phyloP scores from a whole-genome alignment of 2,113 vertebrate genomes.

The Actenoides lindsayi region DNA sequence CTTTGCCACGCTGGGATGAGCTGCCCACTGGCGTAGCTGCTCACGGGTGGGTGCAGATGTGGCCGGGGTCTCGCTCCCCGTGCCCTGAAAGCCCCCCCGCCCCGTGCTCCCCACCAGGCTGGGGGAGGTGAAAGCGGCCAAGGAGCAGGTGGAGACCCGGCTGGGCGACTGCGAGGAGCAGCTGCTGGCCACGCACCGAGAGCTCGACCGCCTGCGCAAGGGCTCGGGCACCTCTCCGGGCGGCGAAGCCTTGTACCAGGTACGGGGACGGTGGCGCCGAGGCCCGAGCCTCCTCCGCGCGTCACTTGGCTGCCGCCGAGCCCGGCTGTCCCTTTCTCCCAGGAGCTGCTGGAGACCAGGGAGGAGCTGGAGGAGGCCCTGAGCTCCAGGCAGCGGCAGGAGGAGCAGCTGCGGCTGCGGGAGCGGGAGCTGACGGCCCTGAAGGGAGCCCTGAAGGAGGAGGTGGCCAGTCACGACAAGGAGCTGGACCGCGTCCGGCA shows the following conservation, averaged over 20 bases:
- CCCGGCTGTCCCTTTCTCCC: background rate
- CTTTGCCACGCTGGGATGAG: fast-evolving
- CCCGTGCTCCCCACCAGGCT: conserved; percentile 43
- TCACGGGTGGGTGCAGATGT: fast-evolving
- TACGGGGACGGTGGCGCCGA: fast-evolving
- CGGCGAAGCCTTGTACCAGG: conserved; percentile 62
- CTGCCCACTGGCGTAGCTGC: fast-evolving
- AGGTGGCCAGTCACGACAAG: conserved; percentile 89
- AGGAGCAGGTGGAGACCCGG: conserved; percentile 73
- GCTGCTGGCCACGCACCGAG: conserved; percentile 80
- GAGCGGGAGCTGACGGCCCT: conserved; percentile 91
- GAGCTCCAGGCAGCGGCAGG: conserved; percentile 78
- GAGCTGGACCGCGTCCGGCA: conserved; percentile 87
- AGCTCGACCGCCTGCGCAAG: conserved; percentile 76
- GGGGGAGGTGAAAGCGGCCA: conserved; percentile 72
- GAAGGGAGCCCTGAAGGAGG: conserved; percentile 93
- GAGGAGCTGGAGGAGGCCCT: conserved; percentile 83
- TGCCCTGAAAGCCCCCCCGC: background rate
- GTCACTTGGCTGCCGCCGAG: fast-evolving
- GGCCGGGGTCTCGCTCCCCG: background rate
- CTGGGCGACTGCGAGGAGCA: conserved; percentile 79
- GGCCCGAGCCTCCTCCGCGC: fast-evolving
- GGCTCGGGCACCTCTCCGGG: background rate
- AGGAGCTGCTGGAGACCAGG: conserved; percentile 84
- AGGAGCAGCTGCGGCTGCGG: conserved; percentile 84